Evolutionary conservation across 2,113 vertebrate species (phyloP).

Genomic region (Hymenochirus boettgeri): DNA sequence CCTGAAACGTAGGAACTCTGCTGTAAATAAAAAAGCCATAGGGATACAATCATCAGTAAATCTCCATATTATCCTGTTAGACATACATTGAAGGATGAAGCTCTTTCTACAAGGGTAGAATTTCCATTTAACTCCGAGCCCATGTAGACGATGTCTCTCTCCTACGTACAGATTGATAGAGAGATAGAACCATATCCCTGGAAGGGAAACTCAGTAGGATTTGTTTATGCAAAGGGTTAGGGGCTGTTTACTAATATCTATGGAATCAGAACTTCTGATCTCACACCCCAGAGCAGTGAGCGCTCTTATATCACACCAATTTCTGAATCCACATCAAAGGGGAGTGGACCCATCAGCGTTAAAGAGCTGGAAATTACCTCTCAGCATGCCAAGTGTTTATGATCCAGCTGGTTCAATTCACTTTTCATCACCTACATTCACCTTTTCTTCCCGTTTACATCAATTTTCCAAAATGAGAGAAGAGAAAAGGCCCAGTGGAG

Average conservation of each 20-base stretch:
- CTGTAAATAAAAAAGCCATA: no score
- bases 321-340: constrained; percentile 13
- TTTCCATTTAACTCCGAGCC: no score
- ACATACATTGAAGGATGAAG: no score
- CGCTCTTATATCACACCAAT: constrained; percentile 29
- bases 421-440: constrained; percentile 11
- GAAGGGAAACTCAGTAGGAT: no score
- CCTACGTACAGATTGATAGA: no score
- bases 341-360: constrained; percentile 33
- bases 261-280: constrained; percentile 2
- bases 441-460: background rate
- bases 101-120: no score
- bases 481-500: no score
- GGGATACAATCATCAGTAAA: no score
- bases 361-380: constrained; percentile 40
- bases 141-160: no score
- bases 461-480: background rate
- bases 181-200: no score
- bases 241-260: background rate
- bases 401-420: constrained; percentile 35
- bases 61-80: no score
- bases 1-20: no score
- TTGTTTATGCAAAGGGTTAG: background rate
- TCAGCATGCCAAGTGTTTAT: constrained; percentile 27
- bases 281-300: background rate